Evolutionary conservation across 2,888 invertebrate species (phyloP).

Genomic region (Drosophila gaucha): DNA sequence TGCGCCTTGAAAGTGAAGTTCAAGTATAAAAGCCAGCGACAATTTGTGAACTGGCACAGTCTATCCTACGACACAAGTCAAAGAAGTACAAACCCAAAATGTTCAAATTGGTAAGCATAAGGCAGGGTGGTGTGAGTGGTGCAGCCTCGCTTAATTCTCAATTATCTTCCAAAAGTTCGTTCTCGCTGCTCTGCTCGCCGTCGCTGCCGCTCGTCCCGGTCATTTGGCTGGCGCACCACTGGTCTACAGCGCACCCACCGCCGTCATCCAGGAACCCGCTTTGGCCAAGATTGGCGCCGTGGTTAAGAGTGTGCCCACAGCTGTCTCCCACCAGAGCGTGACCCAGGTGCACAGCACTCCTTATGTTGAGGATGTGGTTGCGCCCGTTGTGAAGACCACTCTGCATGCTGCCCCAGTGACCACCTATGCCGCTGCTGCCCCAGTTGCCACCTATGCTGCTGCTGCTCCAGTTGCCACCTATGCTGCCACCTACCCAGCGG

Average conservation of each 20-base stretch:
- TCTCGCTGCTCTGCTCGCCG: slow-evolving; percentile 81
- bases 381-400: slow-evolving; percentile 80
- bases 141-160: background rate
- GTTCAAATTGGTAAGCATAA: slow-evolving; percentile 83
- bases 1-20: slow-evolving; percentile 63
- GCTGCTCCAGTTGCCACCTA: slow-evolving; percentile 32
- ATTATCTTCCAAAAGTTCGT: slow-evolving; percentile 58
- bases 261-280: slow-evolving; percentile 74
- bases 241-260: slow-evolving; percentile 66
- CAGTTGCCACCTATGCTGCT: slow-evolving; percentile 34
- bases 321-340: slow-evolving; percentile 86
- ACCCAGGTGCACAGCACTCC: slow-evolving; percentile 85
- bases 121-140: background rate
- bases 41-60: slow-evolving; percentile 62
- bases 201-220: slow-evolving; percentile 82
- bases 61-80: slow-evolving; percentile 73
- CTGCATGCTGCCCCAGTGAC: slow-evolving; percentile 50
- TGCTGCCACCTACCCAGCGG: slow-evolving; percentile 17
- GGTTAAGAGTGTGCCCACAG: slow-evolving; percentile 85
- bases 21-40: slow-evolving; percentile 78
- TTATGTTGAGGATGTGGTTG: slow-evolving; percentile 78
- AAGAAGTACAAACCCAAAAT: slow-evolving; percentile 80
- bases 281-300: slow-evolving; percentile 81
- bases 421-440: slow-evolving; percentile 30
- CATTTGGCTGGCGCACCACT: slow-evolving; percentile 62